Base-by-base conservation (phyloP, 2,113 vertebrate genomes). In the Mellivora capensis region DNA sequence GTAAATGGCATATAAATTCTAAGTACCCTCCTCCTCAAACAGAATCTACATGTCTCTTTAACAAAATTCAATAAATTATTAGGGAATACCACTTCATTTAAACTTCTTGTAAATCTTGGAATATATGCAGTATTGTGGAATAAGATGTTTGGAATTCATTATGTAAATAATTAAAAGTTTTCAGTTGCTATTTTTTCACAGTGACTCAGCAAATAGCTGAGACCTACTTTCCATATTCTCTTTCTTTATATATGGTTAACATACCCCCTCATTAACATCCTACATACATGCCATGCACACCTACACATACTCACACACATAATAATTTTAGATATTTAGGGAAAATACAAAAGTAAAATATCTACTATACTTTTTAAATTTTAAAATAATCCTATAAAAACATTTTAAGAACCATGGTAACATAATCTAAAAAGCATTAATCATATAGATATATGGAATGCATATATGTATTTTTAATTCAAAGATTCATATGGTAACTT, bases 261-360 rank as follows among this genome's bases (percentile, higher is more conserved):
- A 79, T 91, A 97, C n/a, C 95, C 96, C 27, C 20, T 98, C 88
- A 98, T 98, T 98, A 98, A 86, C 96, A 90, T 57, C 98, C 97
- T 91, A 96, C 97, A 91, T 94, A 39, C 54, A 77, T 94, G 96
- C 76, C 92, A 96, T 20, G 74, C 29, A 92, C 84, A 96, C 90
- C 97, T 96, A 96, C 94, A 92, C 31, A 37, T 39, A 72, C 52
- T 97, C 37, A 49, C 80, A 93, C 34, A 90, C 49, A 37, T 93
- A 87, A 67, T 87, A 94, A 97, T 94, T 93, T 90, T 90, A 95
- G 82, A 82, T 96, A 94, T 97, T 97, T 98, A 90, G 23, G 47
- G 84, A 96, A 97, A 80, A 69, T 37, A 61, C n/a, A 37, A 82
- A 94, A 92, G 64, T 64, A 95, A 95, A 64, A 29, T 87, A 69